phyloP scores from a whole-genome alignment of 2,888 invertebrate species.

The Chelonus formosanus region DNA sequence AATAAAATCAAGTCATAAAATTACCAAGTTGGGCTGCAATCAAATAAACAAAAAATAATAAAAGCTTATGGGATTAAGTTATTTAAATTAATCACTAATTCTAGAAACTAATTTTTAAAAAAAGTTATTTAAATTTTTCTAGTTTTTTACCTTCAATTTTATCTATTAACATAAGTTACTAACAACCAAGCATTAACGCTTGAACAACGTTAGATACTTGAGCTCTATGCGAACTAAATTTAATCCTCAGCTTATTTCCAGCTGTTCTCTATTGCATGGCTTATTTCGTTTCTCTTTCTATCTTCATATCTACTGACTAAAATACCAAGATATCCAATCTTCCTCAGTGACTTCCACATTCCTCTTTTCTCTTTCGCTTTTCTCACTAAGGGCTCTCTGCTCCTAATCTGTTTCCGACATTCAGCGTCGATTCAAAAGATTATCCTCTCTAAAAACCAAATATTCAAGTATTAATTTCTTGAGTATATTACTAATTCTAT shows the following conservation, averaged over 20 bases:
- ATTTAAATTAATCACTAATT: too few relatives aligned
- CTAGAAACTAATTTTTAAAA: too few relatives aligned
- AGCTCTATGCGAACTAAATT: conserved; percentile 3
- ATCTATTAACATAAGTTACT: too few relatives aligned
- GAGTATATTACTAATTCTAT: neutral
- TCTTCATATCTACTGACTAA: neutral
- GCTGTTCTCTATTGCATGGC: conserved; percentile 4
- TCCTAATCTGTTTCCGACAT: conserved; percentile 7
- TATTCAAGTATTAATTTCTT: neutral
- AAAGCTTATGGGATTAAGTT: too few relatives aligned
- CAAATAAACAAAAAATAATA: too few relatives aligned
- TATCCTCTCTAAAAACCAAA: conserved; percentile 4
- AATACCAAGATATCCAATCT: neutral
- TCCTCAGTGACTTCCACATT: neutral
- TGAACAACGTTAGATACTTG: neutral
- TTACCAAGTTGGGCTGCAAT: too few relatives aligned
- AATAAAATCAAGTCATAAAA: too few relatives aligned
- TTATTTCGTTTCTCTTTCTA: too few relatives aligned
- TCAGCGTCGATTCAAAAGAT: conserved; percentile 15
- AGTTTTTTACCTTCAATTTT: too few relatives aligned
- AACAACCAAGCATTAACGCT: neutral
- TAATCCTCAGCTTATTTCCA: conserved; percentile 3
- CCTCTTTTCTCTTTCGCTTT: neutral
- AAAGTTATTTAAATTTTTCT: too few relatives aligned
- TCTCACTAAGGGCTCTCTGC: conserved; percentile 1